Conservation (phyloP, 2,888 invertebrate genomes). For the Erebia ligea region DNA sequence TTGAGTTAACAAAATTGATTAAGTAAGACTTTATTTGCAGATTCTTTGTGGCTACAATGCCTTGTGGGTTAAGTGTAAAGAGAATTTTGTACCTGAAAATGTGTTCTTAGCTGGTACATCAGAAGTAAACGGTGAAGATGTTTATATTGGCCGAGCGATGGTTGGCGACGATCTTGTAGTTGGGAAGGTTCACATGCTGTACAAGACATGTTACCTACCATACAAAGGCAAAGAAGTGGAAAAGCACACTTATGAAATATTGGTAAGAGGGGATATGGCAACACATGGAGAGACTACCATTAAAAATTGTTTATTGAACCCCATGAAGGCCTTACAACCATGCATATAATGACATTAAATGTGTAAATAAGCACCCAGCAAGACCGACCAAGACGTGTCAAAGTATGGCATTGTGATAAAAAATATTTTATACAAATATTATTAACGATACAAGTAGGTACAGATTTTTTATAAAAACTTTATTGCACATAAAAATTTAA, state of each 20-base stretch:
- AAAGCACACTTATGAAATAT: conserved; percentile 50
- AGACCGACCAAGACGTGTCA: background rate
- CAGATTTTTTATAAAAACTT: no score
- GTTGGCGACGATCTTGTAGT: conserved; percentile 88
- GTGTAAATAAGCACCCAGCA: no score
- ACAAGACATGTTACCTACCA: conserved; percentile 88
- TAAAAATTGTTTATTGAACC: conserved; percentile 25
- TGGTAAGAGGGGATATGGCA: conserved; percentile 41
- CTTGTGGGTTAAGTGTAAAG: conserved; percentile 78
- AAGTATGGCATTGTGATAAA: no score
- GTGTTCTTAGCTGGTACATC: conserved; percentile 84
- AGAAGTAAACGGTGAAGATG: conserved; percentile 68
- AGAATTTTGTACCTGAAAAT: conserved; percentile 85
- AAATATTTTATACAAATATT: no score
- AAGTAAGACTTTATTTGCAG: conserved; percentile 46
- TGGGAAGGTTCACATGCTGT: conserved; percentile 86
- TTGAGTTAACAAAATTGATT: background rate
- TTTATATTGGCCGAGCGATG: conserved; percentile 87
- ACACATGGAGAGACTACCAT: conserved; percentile 13
- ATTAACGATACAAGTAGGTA: no score
- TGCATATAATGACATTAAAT: conserved; percentile 17
- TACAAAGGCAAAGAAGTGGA: conserved; percentile 59
- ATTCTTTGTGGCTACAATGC: conserved; percentile 58
- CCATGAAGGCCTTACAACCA: conserved; percentile 26
- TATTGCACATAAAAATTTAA: no score